Conservation (phyloP, 2,113 vertebrate genomes). For the Python bivittatus region DNA sequence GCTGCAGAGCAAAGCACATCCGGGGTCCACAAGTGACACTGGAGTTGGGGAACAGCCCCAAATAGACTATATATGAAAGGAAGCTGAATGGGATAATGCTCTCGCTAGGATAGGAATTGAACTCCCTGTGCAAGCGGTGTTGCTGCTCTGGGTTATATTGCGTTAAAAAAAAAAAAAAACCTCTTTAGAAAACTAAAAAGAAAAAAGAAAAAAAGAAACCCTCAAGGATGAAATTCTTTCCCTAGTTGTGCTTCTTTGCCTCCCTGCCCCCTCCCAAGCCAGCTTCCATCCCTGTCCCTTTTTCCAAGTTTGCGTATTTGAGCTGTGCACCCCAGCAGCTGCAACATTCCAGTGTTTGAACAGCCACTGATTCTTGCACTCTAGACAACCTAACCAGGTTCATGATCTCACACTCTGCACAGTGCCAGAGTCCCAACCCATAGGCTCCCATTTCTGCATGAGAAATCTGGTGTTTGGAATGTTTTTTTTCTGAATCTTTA, state of each 20-base stretch:
- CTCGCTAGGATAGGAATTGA: constrained; percentile 40
- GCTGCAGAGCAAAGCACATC: constrained; percentile 73
- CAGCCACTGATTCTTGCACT: constrained; percentile 60
- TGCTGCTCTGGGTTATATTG: constrained; percentile 46
- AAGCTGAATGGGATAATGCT: constrained; percentile 44
- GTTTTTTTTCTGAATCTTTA: constrained; percentile 45
- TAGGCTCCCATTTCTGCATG: constrained; percentile 78
- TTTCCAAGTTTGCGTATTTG: constrained; percentile 48
- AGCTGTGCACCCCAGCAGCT: constrained; percentile 73
- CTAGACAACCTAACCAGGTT: constrained; percentile 62
- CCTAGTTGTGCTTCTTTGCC: constrained; percentile 59
- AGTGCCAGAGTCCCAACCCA: constrained; percentile 57
- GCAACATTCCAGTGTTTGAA: constrained; percentile 75
- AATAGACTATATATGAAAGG: constrained; percentile 50
- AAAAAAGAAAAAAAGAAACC: constrained; percentile 36
- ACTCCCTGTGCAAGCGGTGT: constrained; percentile 49
- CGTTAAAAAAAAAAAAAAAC: constrained; percentile 34
- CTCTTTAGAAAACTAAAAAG: neutral
- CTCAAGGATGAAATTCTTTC: constrained; percentile 46
- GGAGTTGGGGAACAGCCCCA: constrained; percentile 60
- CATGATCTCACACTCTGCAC: constrained; percentile 49
- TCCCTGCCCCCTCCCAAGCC: neutral
- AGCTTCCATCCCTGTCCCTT: neutral
- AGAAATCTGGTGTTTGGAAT: constrained; percentile 74
- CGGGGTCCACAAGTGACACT: constrained; percentile 51